Evolutionary conservation across 2,888 invertebrate species (phyloP).

Genomic region (Clistopyga incitator): DNA sequence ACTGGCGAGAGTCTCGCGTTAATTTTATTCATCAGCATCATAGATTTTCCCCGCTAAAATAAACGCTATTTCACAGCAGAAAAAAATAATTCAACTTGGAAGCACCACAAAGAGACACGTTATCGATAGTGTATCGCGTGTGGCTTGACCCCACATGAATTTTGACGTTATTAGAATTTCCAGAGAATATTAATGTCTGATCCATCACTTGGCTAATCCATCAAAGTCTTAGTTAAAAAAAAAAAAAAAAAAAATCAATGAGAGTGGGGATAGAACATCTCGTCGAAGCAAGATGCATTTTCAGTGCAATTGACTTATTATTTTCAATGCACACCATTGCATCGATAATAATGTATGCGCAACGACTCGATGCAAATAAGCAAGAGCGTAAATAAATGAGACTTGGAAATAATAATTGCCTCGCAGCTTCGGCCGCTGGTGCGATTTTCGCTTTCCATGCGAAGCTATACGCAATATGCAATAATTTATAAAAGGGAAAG

Average conservation of each 20-base stretch:
- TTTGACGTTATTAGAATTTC: constrained; percentile 44
- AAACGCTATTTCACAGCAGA: too few relatives aligned
- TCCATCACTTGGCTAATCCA: constrained; percentile 19
- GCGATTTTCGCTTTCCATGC: neutral
- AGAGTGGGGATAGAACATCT: too few relatives aligned
- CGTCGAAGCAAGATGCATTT: too few relatives aligned
- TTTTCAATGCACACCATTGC: too few relatives aligned
- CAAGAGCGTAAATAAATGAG: constrained; percentile 10
- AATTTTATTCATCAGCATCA: too few relatives aligned
- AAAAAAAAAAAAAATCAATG: neutral
- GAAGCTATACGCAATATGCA: neutral
- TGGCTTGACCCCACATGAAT: constrained; percentile 37
- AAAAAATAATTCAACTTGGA: too few relatives aligned
- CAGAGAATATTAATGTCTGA: neutral
- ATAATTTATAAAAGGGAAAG: constrained; percentile 35
- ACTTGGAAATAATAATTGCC: neutral
- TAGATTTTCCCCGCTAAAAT: too few relatives aligned
- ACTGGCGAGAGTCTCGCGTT: too few relatives aligned
- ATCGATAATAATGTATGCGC: too few relatives aligned
- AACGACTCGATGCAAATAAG: neutral
- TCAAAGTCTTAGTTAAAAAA: constrained; percentile 14
- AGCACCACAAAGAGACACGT: neutral
- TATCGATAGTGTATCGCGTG: constrained; percentile 34
- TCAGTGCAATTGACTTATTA: too few relatives aligned
- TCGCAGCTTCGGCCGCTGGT: neutral